Evolutionary conservation across 2,888 invertebrate genomes (phyloP).

Genomic region (Eupeodes luniger): DNA sequence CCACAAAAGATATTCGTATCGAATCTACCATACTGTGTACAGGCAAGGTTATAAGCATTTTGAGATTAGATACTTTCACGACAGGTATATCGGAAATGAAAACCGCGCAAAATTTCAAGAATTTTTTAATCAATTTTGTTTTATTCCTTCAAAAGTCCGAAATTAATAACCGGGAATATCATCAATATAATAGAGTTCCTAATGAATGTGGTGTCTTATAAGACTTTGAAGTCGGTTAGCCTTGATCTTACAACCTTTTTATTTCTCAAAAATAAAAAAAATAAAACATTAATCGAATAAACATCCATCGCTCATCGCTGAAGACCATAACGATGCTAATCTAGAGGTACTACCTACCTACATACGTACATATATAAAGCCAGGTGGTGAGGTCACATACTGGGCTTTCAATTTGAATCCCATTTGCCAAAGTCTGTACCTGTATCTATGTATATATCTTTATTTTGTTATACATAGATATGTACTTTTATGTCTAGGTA

Average conservation of each 20-base stretch:
- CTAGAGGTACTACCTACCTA: no score
- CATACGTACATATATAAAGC: neutral
- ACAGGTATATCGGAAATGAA: constrained; percentile 5
- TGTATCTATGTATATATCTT: no score
- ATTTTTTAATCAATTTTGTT: constrained; percentile 25
- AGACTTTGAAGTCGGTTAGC: constrained; percentile 27
- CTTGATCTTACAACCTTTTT: constrained; percentile 35
- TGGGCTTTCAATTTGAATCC: constrained; percentile 61
- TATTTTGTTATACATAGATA: neutral
- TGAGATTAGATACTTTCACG: constrained; percentile 19
- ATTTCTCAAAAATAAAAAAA: constrained; percentile 7
- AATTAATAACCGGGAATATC: neutral
- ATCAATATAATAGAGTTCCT: neutral
- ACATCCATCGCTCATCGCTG: constrained; percentile 59
- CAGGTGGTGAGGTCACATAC: constrained; percentile 45
- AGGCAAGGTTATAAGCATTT: neutral
- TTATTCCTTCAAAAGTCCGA: neutral
- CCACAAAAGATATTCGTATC: constrained; percentile 31
- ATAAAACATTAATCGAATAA: constrained; percentile 35
- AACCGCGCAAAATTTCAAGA: constrained; percentile 38
- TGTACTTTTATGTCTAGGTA: neutral
- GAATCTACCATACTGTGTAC: neutral
- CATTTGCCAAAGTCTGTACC: constrained; percentile 65
- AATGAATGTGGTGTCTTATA: neutral
- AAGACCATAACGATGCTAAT: constrained; percentile 37